Percentiles rank a stretch among this genome's conserved stretches.
These are phyloP conservation scores for Stomatorhinus walkeri DNA, from an alignment of 2,797 vertebrate species.

Conservation along the genomic window DNA sequence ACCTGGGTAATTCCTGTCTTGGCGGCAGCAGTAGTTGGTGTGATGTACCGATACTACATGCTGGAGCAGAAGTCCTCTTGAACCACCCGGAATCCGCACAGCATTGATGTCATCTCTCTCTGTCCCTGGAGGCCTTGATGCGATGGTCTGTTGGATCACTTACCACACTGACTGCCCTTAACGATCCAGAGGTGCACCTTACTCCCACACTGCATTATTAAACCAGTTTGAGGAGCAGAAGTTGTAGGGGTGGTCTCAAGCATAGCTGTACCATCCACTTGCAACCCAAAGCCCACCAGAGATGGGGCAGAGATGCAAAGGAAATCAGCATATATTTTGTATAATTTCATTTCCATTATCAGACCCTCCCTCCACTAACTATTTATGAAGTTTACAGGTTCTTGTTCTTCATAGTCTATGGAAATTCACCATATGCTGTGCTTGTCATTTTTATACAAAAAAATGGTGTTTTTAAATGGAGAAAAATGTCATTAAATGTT, in stretches of 20 bases:
- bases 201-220: constrained; percentile 12
- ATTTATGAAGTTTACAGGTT: background rate
- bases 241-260: constrained; percentile 28
- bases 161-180: constrained; percentile 32
- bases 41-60: constrained; percentile 80
- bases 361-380: background rate
- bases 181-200: constrained; percentile 19
- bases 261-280: constrained; percentile 22
- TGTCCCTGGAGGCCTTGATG: constrained; percentile 56
- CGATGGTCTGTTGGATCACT: constrained; percentile 47
- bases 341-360: background rate
- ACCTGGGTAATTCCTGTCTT: constrained; percentile 79
- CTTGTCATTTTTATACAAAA: background rate
- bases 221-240: constrained; percentile 27
- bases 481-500: constrained; percentile 2
- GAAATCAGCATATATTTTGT: background rate
- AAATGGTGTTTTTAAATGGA: background rate
- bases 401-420: background rate
- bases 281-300: constrained; percentile 27
- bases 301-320: constrained; percentile 12
- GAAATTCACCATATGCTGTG: background rate
- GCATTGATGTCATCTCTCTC: constrained; percentile 30
- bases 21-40: constrained; percentile 63
- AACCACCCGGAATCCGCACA: constrained; percentile 28
- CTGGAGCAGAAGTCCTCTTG: constrained; percentile 71